Conservation (phyloP, 2,797 vertebrate species). For the Dicrostonyx torquatus region DNA sequence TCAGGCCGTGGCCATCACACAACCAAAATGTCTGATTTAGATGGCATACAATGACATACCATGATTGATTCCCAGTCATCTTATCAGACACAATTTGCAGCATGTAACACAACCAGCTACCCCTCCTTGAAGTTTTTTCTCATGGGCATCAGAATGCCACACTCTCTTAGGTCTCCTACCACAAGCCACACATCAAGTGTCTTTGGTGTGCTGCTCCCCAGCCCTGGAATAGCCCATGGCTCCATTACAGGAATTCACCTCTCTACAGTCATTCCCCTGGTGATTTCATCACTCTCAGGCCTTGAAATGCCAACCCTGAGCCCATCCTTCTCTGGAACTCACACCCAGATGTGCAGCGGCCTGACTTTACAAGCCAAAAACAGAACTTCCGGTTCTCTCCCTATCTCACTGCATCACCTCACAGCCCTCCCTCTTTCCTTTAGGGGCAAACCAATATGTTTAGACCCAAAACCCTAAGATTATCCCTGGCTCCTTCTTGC, state of each 20-base stretch:
- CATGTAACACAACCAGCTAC: background rate
- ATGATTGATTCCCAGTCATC: background rate
- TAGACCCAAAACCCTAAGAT: background rate
- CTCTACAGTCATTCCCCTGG: background rate
- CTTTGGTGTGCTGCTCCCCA: background rate
- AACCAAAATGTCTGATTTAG: background rate
- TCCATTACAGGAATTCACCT: background rate
- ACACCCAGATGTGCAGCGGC: background rate
- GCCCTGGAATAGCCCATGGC: background rate
- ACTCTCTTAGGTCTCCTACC: background rate
- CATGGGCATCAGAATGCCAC: background rate
- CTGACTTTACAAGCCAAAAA: constrained; percentile 38
- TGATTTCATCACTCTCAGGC: background rate
- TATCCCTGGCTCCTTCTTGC: background rate
- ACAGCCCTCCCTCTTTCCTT: background rate
- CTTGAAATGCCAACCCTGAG: constrained; percentile 30
- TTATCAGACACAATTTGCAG: background rate
- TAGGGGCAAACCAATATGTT: constrained; percentile 13
- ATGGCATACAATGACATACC: background rate
- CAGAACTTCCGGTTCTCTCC: background rate
- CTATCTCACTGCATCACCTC: background rate
- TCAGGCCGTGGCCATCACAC: background rate
- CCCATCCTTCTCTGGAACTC: background rate
- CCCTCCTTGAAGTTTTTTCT: background rate
- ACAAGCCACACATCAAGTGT: background rate